Evolutionary conservation across 2,797 vertebrate species (phyloP).

Genomic region (Aeoliscus strigatus): DNA sequence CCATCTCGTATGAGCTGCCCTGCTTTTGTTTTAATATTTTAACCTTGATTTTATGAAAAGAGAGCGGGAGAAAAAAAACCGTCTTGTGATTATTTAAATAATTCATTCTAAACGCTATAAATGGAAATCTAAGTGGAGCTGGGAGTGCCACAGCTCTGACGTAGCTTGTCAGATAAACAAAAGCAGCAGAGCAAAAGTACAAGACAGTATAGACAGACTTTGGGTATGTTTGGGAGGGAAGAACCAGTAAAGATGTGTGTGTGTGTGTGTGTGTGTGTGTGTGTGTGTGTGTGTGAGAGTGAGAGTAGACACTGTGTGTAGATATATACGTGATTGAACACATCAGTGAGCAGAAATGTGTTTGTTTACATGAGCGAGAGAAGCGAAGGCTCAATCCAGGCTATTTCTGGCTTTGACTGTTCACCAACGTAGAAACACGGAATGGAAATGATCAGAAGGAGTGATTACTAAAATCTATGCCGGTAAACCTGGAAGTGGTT

Average conservation of each 20-base stretch:
- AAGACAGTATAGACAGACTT: slow-evolving; percentile 1
- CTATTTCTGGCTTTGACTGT: slow-evolving; percentile 43
- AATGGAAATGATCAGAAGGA: slow-evolving; percentile 17
- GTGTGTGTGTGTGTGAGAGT: slow-evolving; percentile 18
- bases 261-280: too few relatives aligned
- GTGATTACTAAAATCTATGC: slow-evolving; percentile 6
- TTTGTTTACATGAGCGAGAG: slow-evolving; percentile 39
- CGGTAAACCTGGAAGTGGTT: slow-evolving; percentile 17
- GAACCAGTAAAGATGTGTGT: slow-evolving; percentile 10
- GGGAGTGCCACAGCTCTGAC: slow-evolving; percentile 37
- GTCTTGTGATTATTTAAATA: slow-evolving; percentile 49
- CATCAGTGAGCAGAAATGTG: slow-evolving; percentile 40
- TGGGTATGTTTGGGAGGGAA: slow-evolving; percentile 13
- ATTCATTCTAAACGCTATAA: slow-evolving; percentile 53
- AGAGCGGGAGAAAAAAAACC: slow-evolving; percentile 20
- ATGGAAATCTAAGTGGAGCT: slow-evolving; percentile 49
- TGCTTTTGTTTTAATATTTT: slow-evolving; percentile 39
- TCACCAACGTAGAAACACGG: slow-evolving; percentile 14
- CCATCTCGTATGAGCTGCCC: slow-evolving; percentile 22
- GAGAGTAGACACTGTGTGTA: slow-evolving; percentile 16
- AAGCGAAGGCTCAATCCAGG: slow-evolving; percentile 15
- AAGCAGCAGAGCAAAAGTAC: slow-evolving; percentile 10
- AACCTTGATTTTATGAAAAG: slow-evolving; percentile 38
- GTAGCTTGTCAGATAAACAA: slow-evolving; percentile 47
- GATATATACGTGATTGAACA: slow-evolving; percentile 31